Evolutionary conservation across 2,888 invertebrate genomes (phyloP), one percentile per base, ranked within the genome.

Genomic region (Pyrgus malvae): DNA sequence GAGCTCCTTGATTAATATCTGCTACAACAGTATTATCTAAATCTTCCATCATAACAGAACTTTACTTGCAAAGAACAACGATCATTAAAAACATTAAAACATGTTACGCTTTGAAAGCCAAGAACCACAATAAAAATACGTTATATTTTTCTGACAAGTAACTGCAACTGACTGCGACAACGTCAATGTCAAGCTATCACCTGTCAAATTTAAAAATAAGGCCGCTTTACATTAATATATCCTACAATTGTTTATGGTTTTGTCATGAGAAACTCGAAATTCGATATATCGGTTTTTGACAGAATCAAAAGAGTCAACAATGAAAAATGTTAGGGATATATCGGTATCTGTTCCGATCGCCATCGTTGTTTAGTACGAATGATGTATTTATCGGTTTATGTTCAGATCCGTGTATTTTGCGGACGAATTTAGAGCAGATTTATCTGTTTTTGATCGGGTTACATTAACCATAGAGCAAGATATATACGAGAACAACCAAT

Each of bases 341-440:
- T n/a, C n/a, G n/a, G n/a, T n/a, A n/a, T n/a, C n/a, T n/a, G n/a
- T n/a, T n/a, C n/a, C n/a, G n/a, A n/a, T n/a, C n/a, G n/a, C n/a
- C n/a, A n/a, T n/a, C n/a, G n/a, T n/a, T n/a, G n/a, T n/a, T n/a
- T 31, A 31, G 31, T 31, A 31, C 31, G 31, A 31, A 8, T 31
- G 31, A 31, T 31, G 42, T 42, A 37, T 45, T 54, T 54, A 54
- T 46, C 54, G 46, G 45, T 54, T 44, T 54, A 27, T 54, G 54
- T 54, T 40, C 46, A 48, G 55, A 55, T 55, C 48, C 48, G 37
- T 11, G 49, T 48, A 49, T 55, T 55, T 55, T 33, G 49, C 27
- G 44, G 38, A 41, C 55, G 44, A 29, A 55, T 55, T 48, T 55
- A 55, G 44, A 55, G 49, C 27, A 49, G 49, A 55, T 49, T 55